These are phyloP conservation scores for Brienomyrus longianalis DNA, from an alignment of 2,113 vertebrate species.

Conservation along the genomic window DNA sequence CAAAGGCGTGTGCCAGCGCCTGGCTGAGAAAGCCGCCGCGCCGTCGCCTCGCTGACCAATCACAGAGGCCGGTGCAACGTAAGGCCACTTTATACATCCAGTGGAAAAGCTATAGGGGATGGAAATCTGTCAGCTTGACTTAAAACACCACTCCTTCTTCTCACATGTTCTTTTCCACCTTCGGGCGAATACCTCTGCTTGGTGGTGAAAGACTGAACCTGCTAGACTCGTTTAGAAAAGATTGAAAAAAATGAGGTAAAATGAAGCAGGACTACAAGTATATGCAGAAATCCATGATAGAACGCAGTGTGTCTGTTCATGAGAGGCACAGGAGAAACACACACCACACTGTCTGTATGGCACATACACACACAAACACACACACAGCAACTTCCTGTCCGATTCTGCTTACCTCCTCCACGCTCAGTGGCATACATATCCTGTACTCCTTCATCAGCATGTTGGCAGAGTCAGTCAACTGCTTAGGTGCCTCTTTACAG, in stretches of 20 bases:
- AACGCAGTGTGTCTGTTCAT: background rate
- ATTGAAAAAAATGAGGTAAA: background rate
- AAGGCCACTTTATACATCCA: background rate
- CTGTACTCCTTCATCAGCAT: conserved; percentile 90
- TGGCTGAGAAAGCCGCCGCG: background rate
- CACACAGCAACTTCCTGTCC: background rate
- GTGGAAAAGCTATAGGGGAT: background rate
- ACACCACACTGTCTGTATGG: background rate
- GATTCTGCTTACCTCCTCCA: conserved; percentile 75
- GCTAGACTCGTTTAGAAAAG: conserved; percentile 28
- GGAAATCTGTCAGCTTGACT: background rate
- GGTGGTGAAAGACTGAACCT: conserved; percentile 22
- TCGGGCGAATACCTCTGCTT: conserved; percentile 27
- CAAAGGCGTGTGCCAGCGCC: background rate
- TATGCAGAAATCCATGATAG: background rate
- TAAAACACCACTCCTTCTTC: background rate
- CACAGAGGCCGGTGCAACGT: background rate
- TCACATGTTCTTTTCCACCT: conserved; percentile 10
- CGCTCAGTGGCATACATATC: conserved; percentile 87
- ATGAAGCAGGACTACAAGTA: background rate
- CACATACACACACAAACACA: background rate
- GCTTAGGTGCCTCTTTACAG: background rate
- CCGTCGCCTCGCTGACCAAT: background rate
- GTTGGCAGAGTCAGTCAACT: conserved; percentile 28
- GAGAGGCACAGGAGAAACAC: background rate